Percentiles rank a stretch among this genome's conserved stretches.
phyloP scores from a whole-genome alignment of 2,113 vertebrate genomes.

The Dissostichus mawsoni region DNA sequence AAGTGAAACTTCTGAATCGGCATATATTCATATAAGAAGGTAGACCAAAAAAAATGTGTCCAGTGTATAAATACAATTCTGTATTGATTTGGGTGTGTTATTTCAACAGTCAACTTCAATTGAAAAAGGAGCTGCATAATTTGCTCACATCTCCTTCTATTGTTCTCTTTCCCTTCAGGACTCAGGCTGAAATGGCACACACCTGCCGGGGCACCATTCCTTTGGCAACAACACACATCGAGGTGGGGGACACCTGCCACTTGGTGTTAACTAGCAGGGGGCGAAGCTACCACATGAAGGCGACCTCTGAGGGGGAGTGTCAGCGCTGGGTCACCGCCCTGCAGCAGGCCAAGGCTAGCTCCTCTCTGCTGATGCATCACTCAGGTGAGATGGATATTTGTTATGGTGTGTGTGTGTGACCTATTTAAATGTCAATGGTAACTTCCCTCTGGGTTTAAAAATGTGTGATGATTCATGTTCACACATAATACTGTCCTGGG shows the following conservation, averaged over 20 bases:
- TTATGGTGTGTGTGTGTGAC: not conserved
- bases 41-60: too few species aligned
- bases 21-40: too few species aligned
- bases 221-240: slow-evolving; percentile 90
- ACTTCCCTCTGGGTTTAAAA: not conserved
- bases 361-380: slow-evolving; percentile 89
- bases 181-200: slow-evolving; percentile 96
- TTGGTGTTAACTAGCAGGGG: slow-evolving; percentile 91
- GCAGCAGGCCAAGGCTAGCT: slow-evolving; percentile 92
- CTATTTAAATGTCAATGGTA: not conserved
- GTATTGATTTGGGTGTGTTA: not conserved
- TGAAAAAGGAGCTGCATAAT: slow-evolving; percentile 10
- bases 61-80: too few species aligned
- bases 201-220: slow-evolving; percentile 95
- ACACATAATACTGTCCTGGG: not conserved
- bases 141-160: not conserved
- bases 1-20: too few species aligned
- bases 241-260: slow-evolving; percentile 92
- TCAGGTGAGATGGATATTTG: slow-evolving; percentile 85
- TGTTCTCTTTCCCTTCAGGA: slow-evolving; percentile 82
- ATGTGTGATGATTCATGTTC: not conserved
- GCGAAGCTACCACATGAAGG: slow-evolving; percentile 94
- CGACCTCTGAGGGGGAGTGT: slow-evolving; percentile 90
- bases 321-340: slow-evolving; percentile 93
- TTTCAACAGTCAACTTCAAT: slow-evolving; percentile 1